phyloP scores from a whole-genome alignment of 2,797 vertebrate genomes.

The Poliocrania exsul region DNA sequence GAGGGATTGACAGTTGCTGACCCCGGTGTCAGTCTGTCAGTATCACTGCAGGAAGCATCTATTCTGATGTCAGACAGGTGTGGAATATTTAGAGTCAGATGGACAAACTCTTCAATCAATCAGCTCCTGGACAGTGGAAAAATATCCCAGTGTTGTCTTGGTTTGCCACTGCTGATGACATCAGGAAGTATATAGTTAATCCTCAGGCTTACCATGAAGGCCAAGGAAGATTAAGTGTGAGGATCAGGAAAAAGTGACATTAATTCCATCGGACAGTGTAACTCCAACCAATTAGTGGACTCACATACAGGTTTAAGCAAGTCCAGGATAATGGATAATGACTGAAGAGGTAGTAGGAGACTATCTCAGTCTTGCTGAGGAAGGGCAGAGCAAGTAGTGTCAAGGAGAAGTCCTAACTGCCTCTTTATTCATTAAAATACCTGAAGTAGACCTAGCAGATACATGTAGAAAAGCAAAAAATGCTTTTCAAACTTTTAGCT shows the following conservation, averaged over 20 bases:
- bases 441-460: neutral
- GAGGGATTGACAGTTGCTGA: neutral
- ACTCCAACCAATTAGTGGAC: neutral
- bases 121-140: neutral
- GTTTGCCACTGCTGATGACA: neutral
- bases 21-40: accelerated
- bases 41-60: neutral
- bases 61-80: neutral
- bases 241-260: constrained; percentile 48
- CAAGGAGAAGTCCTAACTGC: neutral
- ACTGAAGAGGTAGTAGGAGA: neutral
- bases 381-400: neutral
- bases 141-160: neutral
- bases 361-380: neutral
- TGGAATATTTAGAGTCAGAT: neutral
- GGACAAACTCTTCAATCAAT: neutral
- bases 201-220: neutral
- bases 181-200: constrained; percentile 29
- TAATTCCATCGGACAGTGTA: neutral
- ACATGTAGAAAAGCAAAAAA: neutral
- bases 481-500: neutral
- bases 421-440: neutral
- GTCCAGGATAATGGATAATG: neutral
- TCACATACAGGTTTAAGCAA: neutral
- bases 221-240: constrained; percentile 6